These are phyloP conservation scores for Rachycentron canadum DNA, from an alignment of 2,797 vertebrate genomes.

Conservation along the genomic window DNA sequence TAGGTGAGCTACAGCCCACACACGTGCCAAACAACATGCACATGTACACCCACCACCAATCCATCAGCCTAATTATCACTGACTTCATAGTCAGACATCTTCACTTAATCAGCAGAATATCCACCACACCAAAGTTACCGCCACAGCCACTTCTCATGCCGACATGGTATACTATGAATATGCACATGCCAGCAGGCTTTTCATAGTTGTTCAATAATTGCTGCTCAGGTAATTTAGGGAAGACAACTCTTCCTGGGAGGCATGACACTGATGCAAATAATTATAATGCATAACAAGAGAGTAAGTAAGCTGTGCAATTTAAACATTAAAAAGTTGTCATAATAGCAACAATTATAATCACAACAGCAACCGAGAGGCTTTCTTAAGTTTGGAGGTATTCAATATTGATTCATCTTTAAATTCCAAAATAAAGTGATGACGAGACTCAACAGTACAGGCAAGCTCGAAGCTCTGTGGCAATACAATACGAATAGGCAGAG, in stretches of 20 bases:
- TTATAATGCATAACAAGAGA: slow-evolving; percentile 3
- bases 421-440: no score
- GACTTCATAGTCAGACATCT: slow-evolving; percentile 9
- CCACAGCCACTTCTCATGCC: not conserved
- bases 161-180: not conserved
- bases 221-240: not conserved
- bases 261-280: not conserved
- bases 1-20: not conserved
- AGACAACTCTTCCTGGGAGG: not conserved
- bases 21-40: slow-evolving; percentile 11
- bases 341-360: not conserved
- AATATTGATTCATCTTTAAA: not conserved
- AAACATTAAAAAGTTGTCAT: not conserved
- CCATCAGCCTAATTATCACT: slow-evolving; percentile 38
- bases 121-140: not conserved
- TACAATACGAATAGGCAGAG: no score
- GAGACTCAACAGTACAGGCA: no score
- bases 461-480: no score
- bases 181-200: not conserved
- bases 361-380: not conserved
- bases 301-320: not conserved
- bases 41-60: slow-evolving; percentile 2
- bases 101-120: slow-evolving; percentile 25
- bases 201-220: slow-evolving; percentile 10
- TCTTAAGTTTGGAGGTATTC: not conserved